phyloP scores from a whole-genome alignment of 2,888 invertebrate species.

The Clanis bilineata region DNA sequence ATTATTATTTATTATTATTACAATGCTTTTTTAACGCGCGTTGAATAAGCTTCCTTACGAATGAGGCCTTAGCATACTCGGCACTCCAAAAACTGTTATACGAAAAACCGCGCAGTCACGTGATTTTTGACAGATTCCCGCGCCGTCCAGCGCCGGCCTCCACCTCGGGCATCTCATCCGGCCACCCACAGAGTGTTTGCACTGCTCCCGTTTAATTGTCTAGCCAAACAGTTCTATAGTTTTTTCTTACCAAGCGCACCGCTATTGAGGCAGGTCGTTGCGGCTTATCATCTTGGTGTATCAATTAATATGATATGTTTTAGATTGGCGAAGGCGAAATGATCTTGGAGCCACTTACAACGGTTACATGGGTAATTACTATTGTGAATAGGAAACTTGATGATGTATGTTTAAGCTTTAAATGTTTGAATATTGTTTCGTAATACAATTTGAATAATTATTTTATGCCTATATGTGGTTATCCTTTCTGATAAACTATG shows the following conservation, averaged over 20 bases:
- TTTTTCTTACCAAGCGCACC: conserved; percentile 34
- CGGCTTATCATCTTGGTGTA: conserved; percentile 19
- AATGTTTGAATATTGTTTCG: no score
- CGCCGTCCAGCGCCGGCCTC: not conserved
- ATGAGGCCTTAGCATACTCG: not conserved
- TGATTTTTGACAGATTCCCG: conserved; percentile 43
- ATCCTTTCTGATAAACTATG: no score
- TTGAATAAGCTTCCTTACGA: not conserved
- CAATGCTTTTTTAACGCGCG: no score
- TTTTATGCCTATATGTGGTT: no score
- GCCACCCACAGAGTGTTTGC: conserved; percentile 68
- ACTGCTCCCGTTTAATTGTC: conserved; percentile 70
- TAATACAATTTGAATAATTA: no score
- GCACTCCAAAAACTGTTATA: conserved; percentile 10
- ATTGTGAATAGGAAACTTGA: no score
- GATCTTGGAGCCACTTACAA: not conserved
- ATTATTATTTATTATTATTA: no score
- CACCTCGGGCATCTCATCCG: conserved; percentile 21
- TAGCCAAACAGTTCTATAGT: conserved; percentile 65
- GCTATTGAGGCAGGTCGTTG: conserved; percentile 49
- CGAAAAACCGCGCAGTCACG: conserved; percentile 54
- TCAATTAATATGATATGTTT: not conserved
- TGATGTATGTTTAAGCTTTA: no score
- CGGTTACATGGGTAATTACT: no score
- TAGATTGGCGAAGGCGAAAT: not conserved